These are phyloP conservation scores for Chinchilla lanigera DNA, from an alignment of 2,113 vertebrate genomes.

Conservation along the genomic window DNA sequence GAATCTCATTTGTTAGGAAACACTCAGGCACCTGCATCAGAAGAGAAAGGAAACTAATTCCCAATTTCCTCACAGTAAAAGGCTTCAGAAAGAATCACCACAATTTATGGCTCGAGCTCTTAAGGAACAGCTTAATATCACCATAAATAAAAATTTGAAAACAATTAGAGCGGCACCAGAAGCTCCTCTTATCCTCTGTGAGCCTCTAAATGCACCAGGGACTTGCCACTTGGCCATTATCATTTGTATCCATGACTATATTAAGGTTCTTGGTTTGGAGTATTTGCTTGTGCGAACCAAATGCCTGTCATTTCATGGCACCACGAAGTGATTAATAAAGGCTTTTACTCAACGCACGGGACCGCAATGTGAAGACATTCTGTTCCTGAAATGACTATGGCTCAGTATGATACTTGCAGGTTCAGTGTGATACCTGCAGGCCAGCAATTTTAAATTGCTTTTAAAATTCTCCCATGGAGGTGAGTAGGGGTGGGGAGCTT, in stretches of 20 bases:
- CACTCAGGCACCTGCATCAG: slow-evolving; percentile 37
- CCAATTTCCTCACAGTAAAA: slow-evolving; percentile 67
- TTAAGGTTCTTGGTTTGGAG: slow-evolving; percentile 57
- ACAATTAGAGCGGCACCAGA: slow-evolving; percentile 63
- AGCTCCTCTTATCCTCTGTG: slow-evolving; percentile 64
- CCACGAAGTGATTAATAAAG: slow-evolving; percentile 59
- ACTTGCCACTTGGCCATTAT: slow-evolving; percentile 66
- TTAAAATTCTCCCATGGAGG: background rate
- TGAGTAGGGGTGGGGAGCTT: background rate
- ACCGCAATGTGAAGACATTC: background rate
- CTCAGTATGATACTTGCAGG: background rate
- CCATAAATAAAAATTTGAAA: slow-evolving; percentile 77
- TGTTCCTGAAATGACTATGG: slow-evolving; percentile 11
- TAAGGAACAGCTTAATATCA: slow-evolving; percentile 65
- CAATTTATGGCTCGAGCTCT: slow-evolving; percentile 54
- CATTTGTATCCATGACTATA: slow-evolving; percentile 44
- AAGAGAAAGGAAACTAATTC: slow-evolving; percentile 49
- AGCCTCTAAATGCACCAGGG: slow-evolving; percentile 61
- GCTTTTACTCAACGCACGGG: slow-evolving; percentile 35
- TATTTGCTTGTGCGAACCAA: slow-evolving; percentile 51
- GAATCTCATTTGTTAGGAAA: slow-evolving; percentile 31
- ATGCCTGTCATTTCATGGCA: slow-evolving; percentile 63
- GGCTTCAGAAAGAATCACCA: slow-evolving; percentile 47
- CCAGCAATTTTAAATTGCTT: too few species aligned
- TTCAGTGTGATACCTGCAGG: background rate